Evolutionary conservation across 2,797 vertebrate genomes (phyloP).

Genomic region (Ceyx erithaca): DNA sequence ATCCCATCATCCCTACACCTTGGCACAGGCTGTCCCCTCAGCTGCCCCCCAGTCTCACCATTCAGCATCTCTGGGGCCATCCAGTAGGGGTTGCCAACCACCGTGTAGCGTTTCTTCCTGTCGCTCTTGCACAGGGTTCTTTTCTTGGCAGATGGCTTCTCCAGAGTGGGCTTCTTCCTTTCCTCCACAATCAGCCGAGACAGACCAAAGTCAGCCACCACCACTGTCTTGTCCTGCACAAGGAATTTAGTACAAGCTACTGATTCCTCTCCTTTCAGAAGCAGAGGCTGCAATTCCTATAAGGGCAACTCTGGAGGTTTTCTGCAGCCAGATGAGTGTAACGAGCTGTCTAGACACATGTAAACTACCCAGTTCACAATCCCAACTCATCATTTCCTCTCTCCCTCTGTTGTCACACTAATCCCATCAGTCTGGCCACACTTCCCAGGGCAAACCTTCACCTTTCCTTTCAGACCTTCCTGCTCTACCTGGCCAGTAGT

Average conservation of each 20-base stretch:
- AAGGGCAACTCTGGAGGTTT: background rate
- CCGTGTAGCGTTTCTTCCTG: constrained; percentile 92
- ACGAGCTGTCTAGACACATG: background rate
- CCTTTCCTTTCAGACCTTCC: background rate
- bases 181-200: constrained; percentile 92
- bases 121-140: constrained; percentile 87
- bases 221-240: constrained; percentile 90
- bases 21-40: background rate
- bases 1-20: background rate
- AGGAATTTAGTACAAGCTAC: background rate
- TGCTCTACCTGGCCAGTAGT: background rate
- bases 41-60: constrained; percentile 74
- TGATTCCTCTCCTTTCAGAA: background rate
- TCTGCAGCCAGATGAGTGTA: background rate
- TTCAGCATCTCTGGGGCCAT: constrained; percentile 98
- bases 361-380: background rate
- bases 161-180: constrained; percentile 84
- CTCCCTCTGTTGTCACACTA: background rate
- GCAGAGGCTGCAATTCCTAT: background rate
- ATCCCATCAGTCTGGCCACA: background rate
- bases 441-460: background rate
- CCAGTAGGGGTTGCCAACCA: constrained; percentile 96
- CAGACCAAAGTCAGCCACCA: constrained; percentile 94
- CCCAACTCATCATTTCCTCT: background rate
- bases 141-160: constrained; percentile 88